phyloP scores from a whole-genome alignment of 2,888 invertebrate species.

The Epirrhoe tristata region DNA sequence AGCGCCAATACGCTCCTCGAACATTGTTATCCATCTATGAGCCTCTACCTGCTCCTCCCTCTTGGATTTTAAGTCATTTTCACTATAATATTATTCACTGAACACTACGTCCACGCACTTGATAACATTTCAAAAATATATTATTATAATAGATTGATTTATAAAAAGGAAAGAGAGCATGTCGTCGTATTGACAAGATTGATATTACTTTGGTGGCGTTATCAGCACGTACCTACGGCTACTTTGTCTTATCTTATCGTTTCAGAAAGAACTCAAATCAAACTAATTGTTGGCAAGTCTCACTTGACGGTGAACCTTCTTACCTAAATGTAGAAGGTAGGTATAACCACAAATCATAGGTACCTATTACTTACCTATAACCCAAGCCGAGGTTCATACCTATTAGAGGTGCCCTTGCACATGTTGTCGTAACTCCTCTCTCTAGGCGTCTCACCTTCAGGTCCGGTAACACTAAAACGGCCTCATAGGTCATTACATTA shows the following conservation, averaged over 20 bases:
- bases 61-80: constrained; percentile 55
- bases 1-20: constrained; percentile 71
- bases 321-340: too few relatives aligned
- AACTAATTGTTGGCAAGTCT: constrained; percentile 34
- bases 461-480: too few relatives aligned
- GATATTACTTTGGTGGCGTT: constrained; percentile 70
- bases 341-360: too few relatives aligned
- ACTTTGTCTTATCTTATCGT: constrained; percentile 81
- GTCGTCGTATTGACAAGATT: constrained; percentile 76
- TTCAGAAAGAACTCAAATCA: constrained; percentile 61
- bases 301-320: background rate
- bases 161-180: constrained; percentile 58
- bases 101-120: constrained; percentile 28
- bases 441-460: too few relatives aligned
- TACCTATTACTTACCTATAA: too few relatives aligned
- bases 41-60: constrained; percentile 49
- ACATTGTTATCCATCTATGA: constrained; percentile 73
- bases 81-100: constrained; percentile 18
- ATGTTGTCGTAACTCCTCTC: too few relatives aligned
- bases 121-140: constrained; percentile 14
- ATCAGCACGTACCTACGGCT: constrained; percentile 69
- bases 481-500: too few relatives aligned
- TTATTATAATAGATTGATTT: too few relatives aligned
- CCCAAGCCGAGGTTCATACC: too few relatives aligned
- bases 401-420: too few relatives aligned